Base-by-base conservation (phyloP, 2,888 invertebrate species). In the Pyrochroa serraticornis region DNA sequence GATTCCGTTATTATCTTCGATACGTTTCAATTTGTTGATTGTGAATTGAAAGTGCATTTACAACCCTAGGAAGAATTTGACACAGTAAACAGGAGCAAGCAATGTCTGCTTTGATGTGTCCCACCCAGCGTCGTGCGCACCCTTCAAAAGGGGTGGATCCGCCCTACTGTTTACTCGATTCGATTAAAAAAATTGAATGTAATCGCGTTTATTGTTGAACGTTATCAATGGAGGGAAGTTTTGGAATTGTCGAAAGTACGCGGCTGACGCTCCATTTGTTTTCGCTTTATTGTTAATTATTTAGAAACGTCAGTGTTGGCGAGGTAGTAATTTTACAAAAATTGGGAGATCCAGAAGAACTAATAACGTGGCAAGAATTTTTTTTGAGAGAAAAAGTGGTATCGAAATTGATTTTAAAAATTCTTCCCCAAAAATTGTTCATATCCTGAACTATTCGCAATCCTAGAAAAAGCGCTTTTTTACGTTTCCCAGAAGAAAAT, bases 111-210 rank as follows among this genome's bases (percentile, higher is more conserved):
- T 22, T 22, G 22, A 2, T 22, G 22, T 22, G 64, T 64, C 59
- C 64, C 64, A 62, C 64, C 64, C 64, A 57, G 56, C 54, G 59
- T 53, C 59, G 62, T 64, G 64, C 64, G 64, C 64, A 64, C 57
- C 56, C 56, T 50, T 22, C 12, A 12, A 13, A 33, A 34, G 42
- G 41, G 45, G 41, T 30, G 47, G 48, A 35, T n/a, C 50, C 42
- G 41, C 47, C 41, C 37, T 35, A 30, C 22, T 7, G 7, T 44
- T 37, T 50, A 8, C 48, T 33, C 35, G 10, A 33, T 8, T 41
- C 7, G 7, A 36, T 34, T 33, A 35, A 13, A n/a, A 30, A 33
- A 8, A 8, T 1, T 0, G 44, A 10, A 32, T 35, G 10, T 35
- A n/a, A 9, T 9, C 10, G 36, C 36, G 9, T 6, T 9, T n/a